Percentiles rank a stretch among this genome's conserved stretches.
Conservation (phyloP, 2,888 invertebrate species). For the Acronicta aceris region DNA sequence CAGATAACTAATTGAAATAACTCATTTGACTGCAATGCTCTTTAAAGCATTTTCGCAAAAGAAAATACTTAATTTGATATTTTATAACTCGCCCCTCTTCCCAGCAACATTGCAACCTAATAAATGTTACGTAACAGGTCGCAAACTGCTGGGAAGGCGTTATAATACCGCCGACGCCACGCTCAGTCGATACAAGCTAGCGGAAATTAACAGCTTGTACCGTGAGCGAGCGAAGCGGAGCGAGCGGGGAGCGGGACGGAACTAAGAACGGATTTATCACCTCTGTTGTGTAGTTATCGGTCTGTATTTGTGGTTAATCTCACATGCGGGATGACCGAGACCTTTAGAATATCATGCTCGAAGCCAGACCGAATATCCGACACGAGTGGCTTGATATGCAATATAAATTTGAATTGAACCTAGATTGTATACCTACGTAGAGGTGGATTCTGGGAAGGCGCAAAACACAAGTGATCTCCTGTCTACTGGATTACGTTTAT, state of each 20-base stretch:
- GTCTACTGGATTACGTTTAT: no score
- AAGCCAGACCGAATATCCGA: slow-evolving; percentile 34
- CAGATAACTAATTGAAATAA: no score
- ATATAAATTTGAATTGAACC: slow-evolving; percentile 13
- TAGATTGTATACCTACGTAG: neutral
- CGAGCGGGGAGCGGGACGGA: slow-evolving; percentile 65
- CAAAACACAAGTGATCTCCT: no score
- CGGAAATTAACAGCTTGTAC: slow-evolving; percentile 87
- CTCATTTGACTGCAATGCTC: no score
- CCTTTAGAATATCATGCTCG: slow-evolving; percentile 36
- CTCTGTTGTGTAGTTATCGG: slow-evolving; percentile 52
- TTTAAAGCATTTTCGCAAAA: no score
- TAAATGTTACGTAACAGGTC: slow-evolving; percentile 82
- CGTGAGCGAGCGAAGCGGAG: slow-evolving; percentile 66
- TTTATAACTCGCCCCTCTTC: slow-evolving; percentile 42
- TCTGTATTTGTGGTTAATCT: slow-evolving; percentile 47
- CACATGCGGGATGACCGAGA: slow-evolving; percentile 45
- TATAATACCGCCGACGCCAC: slow-evolving; percentile 80
- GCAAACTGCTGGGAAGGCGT: slow-evolving; percentile 83
- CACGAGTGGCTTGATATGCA: slow-evolving; percentile 1
- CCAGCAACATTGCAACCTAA: slow-evolving; percentile 44
- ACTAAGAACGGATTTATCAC: slow-evolving; percentile 76
- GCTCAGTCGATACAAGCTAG: slow-evolving; percentile 82
- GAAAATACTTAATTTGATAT: neutral
- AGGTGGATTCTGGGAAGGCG: no score